phyloP scores from a whole-genome alignment of 2,113 vertebrate genomes.

The Rhinolophus ferrumequinum region DNA sequence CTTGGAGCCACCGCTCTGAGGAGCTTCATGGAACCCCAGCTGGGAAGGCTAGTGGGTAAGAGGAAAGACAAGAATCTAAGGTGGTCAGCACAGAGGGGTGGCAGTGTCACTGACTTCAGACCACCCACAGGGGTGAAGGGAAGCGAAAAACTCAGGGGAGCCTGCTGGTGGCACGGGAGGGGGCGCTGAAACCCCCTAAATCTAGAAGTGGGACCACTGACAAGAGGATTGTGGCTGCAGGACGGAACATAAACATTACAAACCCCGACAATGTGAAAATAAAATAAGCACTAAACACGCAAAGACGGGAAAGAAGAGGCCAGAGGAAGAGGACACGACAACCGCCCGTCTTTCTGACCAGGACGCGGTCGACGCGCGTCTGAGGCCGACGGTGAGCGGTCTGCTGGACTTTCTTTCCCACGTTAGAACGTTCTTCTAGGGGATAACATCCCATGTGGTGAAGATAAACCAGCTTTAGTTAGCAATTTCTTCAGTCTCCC shows the following conservation, averaged over 20 bases:
- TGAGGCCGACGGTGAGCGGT: accelerated
- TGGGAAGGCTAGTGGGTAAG: accelerated
- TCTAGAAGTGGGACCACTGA: neutral
- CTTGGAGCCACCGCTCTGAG: accelerated
- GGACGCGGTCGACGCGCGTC: accelerated
- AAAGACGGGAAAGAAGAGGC: neutral
- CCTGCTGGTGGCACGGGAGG: accelerated
- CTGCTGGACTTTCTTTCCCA: accelerated
- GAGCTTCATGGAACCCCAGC: accelerated
- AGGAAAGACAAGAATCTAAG: accelerated
- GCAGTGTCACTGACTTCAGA: accelerated
- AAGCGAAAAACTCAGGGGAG: neutral
- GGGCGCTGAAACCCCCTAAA: accelerated
- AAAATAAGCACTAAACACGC: accelerated
- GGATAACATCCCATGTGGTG: accelerated
- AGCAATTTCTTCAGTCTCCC: accelerated
- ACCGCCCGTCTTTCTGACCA: accelerated
- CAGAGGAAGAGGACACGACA: no score
- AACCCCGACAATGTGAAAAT: accelerated
- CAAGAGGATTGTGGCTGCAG: neutral
- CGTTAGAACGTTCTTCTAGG: accelerated
- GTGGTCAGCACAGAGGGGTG: neutral
- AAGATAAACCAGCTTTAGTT: accelerated
- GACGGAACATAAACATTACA: accelerated
- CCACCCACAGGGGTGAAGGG: neutral